A percentile compares a stretch with the other conserved stretches of the same genome.
phyloP scores from a whole-genome alignment of 1,140 invertebrate genomes.

The Phthorimaea operculella region DNA sequence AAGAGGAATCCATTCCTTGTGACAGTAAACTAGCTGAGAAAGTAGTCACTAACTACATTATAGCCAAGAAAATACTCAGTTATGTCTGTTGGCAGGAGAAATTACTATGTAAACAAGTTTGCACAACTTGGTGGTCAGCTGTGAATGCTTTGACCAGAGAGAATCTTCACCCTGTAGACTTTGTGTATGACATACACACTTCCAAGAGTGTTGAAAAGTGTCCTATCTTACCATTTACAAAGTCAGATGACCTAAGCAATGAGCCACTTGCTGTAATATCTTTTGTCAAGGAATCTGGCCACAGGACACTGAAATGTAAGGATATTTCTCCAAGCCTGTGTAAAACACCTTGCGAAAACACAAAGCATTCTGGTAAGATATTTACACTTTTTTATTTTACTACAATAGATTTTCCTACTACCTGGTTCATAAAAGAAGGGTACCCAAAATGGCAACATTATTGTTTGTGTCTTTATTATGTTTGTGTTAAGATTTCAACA shows the following conservation, averaged over 20 bases:
- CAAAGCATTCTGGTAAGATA: conserved; percentile 46
- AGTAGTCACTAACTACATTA: conserved; percentile 57
- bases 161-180: conserved; percentile 41
- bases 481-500: too few species aligned
- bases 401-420: too few species aligned
- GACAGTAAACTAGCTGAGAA: conserved; percentile 35
- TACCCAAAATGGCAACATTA: too few species aligned
- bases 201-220: conserved; percentile 1
- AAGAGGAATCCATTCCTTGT: conserved; percentile 26
- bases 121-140: conserved; percentile 49
- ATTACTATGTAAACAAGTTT: conserved; percentile 44
- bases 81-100: conserved; percentile 58
- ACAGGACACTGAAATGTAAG: conserved; percentile 33
- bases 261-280: conserved; percentile 49
- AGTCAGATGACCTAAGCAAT: conserved; percentile 34
- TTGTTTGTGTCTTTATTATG: too few species aligned
- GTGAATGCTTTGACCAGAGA: conserved; percentile 40
- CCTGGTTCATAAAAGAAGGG: too few species aligned
- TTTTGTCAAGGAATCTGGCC: conserved; percentile 39
- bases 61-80: conserved; percentile 55
- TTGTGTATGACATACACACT: conserved; percentile 31
- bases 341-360: conserved; percentile 32
- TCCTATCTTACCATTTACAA: conserved; percentile 16
- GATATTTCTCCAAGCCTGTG: conserved; percentile 34
- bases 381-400: background rate